phyloP scores from a whole-genome alignment of 2,888 invertebrate genomes.

The Dynastes maya region DNA sequence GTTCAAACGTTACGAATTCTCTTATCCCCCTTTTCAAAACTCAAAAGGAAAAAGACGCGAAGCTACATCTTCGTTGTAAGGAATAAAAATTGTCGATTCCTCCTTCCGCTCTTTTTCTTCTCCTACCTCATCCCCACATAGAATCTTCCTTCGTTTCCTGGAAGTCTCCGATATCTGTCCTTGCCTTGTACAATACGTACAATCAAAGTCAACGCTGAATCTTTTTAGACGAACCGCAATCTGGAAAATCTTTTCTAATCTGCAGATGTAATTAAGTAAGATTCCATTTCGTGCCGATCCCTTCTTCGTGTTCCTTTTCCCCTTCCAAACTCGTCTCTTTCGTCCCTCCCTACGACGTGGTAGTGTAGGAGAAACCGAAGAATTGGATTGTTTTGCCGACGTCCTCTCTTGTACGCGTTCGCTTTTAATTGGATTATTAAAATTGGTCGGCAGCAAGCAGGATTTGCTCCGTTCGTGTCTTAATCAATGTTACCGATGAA shows the following conservation, averaged over 20 bases:
- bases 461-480: slow-evolving; percentile 17
- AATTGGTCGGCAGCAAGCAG: slow-evolving; percentile 10
- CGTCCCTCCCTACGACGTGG: not conserved
- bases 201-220: slow-evolving; percentile 22
- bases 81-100: not conserved
- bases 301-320: not conserved
- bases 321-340: not conserved
- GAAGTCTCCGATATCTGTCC: not conserved
- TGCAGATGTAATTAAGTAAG: slow-evolving; percentile 47
- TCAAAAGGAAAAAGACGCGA: not conserved
- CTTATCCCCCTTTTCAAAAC: not conserved
- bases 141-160: not conserved
- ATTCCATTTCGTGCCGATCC: slow-evolving; percentile 41
- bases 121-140: not conserved
- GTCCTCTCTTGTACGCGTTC: slow-evolving; percentile 1
- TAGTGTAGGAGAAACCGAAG: not conserved
- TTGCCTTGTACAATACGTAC: slow-evolving; percentile 25
- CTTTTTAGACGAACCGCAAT: slow-evolving; percentile 40
- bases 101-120: not conserved
- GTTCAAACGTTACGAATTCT: slow-evolving; percentile 1
- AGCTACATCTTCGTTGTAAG: not conserved
- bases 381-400: slow-evolving; percentile 31
- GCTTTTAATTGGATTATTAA: slow-evolving; percentile 43
- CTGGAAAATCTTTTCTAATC: slow-evolving; percentile 51
- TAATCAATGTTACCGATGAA: slow-evolving; percentile 28